A percentile compares a stretch with the other conserved stretches of the same genome.
phyloP scores from a whole-genome alignment of 1,140 invertebrate genomes.

The Anagrus nilaparvatae region DNA sequence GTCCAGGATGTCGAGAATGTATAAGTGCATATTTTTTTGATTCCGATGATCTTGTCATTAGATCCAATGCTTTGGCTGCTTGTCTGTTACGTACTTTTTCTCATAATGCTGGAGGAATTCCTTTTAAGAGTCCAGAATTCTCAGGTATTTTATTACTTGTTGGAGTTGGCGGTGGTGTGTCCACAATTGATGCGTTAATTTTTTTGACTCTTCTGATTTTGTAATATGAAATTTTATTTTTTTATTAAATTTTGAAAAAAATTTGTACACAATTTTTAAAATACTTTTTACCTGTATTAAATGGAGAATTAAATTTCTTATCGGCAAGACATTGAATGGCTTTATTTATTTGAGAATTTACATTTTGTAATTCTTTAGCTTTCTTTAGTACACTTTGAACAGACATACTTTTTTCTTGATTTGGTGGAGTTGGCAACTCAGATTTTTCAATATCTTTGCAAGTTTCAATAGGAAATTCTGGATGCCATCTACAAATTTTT shows the following conservation, averaged over 20 bases:
- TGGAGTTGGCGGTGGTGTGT: slow-evolving; percentile 35
- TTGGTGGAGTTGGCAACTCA: slow-evolving; percentile 63
- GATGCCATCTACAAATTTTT: slow-evolving; percentile 82
- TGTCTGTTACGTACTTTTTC: slow-evolving; percentile 82
- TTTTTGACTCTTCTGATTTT: too few species aligned
- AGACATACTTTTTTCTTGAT: slow-evolving; percentile 55
- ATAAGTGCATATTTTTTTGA: slow-evolving; percentile 63
- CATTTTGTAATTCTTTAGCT: slow-evolving; percentile 60
- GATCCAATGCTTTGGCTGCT: slow-evolving; percentile 70
- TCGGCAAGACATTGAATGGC: slow-evolving; percentile 57
- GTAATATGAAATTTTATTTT: too few species aligned
- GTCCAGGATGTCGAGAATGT: slow-evolving; percentile 68
- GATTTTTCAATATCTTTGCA: slow-evolving; percentile 63
- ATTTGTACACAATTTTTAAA: too few species aligned
- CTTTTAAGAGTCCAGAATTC: slow-evolving; percentile 54
- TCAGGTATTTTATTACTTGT: slow-evolving; percentile 26
- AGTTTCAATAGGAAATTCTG: slow-evolving; percentile 75
- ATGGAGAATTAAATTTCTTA: slow-evolving; percentile 27
- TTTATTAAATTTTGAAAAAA: too few species aligned
- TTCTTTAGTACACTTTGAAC: slow-evolving; percentile 75
- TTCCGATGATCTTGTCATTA: slow-evolving; percentile 71
- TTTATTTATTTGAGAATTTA: slow-evolving; percentile 66
- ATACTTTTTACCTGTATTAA: slow-evolving; percentile 10
- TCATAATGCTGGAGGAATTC: slow-evolving; percentile 68
- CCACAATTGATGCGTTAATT: slow-evolving; percentile 26